Base-by-base conservation (phyloP, 2,113 vertebrate species). In the Beaufortia kweichowensis region DNA sequence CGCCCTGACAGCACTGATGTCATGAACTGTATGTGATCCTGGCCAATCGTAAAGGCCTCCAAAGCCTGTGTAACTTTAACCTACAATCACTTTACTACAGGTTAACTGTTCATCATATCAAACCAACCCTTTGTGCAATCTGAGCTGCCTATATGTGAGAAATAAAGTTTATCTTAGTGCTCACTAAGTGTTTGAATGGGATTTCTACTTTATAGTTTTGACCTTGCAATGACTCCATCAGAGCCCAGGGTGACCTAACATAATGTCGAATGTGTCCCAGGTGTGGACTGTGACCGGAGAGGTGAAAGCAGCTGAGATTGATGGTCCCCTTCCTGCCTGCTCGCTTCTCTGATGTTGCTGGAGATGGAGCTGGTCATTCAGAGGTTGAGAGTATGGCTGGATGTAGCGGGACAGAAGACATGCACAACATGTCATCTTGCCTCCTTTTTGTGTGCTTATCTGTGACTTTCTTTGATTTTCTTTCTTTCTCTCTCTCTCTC, bases 261-360 rank as follows among this genome's bases (percentile, higher is more conserved):
- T 85, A 84, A 79, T 81, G 78, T 83, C 75, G 82, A 88, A 88
- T 87, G 79, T 84, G 82, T 86, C 86, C 88, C 86, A 88, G 85
- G 85, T 89, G 88, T 87, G 83, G 84, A 85, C 83, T 78, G 76
- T 65, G 84, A 87, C 80, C 74, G 56, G 69, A 82, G 82, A 87
- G 80, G 83, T 84, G 84, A 86, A 87, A 85, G 79, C 62, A 72
- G 72, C 72, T 67, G 78, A 85, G 84, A 88, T 84, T 85, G 83
- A 87, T 87, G 82, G 82, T 75, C 79, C 83, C 78, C 79, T 86
- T 89, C 88, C 86, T 88, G 87, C 83, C 76, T 78, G 81, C 78
- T 76, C 2, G 56, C 77, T n/a, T 59, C 81, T 83, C 86, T 84
- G 76, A 71, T 84, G 76, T 82, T 67, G 55, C 39, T 19, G 17